These are phyloP conservation scores for Platorchestia sp. DNA, from an alignment of 1,140 invertebrate species.

Conservation along the genomic window DNA sequence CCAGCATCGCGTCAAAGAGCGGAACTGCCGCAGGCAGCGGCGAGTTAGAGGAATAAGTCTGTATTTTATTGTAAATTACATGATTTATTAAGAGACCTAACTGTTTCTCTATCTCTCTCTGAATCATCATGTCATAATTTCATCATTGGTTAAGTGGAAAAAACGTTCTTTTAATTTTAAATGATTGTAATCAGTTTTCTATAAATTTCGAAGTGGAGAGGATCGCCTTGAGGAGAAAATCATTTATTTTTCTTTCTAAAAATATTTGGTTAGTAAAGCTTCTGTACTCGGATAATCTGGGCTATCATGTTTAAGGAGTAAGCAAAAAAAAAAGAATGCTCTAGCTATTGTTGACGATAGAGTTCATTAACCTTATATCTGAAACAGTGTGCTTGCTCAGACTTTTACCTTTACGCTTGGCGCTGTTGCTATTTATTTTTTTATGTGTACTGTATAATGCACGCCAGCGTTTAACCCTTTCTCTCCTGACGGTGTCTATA, in stretches of 20 bases:
- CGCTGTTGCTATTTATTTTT: neutral
- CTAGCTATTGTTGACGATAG: neutral
- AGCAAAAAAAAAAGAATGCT: neutral
- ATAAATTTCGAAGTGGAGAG: neutral
- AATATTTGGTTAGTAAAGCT: no score
- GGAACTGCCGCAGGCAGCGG: neutral
- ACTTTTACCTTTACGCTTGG: neutral
- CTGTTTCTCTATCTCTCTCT: neutral
- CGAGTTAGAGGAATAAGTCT: neutral
- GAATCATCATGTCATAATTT: no score
- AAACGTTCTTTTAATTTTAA: neutral
- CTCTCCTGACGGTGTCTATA: no score
- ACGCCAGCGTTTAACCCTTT: neutral
- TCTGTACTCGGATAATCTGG: neutral
- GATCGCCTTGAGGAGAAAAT: neutral
- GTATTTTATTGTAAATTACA: no score
- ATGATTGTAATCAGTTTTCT: neutral
- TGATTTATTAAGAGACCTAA: neutral
- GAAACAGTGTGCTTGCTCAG: neutral
- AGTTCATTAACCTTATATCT: neutral
- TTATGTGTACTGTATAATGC: neutral
- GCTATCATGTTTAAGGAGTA: neutral
- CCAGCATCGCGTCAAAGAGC: neutral
- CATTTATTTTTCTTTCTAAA: no score
- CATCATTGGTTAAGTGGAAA: no score